Conservation (phyloP, 2,797 vertebrate genomes). For the Sebastiscus tertius region DNA sequence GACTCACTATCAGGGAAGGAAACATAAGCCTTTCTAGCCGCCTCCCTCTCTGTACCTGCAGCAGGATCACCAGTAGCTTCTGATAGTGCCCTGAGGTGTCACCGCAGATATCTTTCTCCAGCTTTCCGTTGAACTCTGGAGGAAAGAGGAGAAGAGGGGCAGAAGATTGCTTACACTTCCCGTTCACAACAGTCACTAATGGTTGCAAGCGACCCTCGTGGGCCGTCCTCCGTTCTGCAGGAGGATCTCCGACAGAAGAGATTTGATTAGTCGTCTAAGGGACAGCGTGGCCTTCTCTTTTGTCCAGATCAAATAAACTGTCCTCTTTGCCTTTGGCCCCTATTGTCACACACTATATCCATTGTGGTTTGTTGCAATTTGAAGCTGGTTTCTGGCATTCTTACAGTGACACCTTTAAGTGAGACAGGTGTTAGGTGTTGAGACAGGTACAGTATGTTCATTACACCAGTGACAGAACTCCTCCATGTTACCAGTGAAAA, state of each 20-base stretch:
- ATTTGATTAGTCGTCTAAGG: conserved; percentile 58
- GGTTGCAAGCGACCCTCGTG: conserved; percentile 36
- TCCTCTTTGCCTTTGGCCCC: conserved; percentile 18
- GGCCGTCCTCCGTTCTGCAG: conserved; percentile 24
- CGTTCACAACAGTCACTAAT: conserved; percentile 30
- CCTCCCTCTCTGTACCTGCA: conserved; percentile 86
- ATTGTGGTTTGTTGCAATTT: conserved; percentile 3
- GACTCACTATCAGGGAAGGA: conserved; percentile 61
- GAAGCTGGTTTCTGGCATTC: background rate
- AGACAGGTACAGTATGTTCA: background rate
- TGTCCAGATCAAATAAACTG: conserved; percentile 52
- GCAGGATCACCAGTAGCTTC: conserved; percentile 91
- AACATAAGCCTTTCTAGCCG: conserved; percentile 39
- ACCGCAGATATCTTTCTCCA: conserved; percentile 91
- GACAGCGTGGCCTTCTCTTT: conserved; percentile 40
- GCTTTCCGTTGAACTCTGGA: conserved; percentile 87
- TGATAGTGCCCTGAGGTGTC: conserved; percentile 94
- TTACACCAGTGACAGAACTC: background rate
- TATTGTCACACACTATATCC: background rate
- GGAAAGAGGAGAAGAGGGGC: conserved; percentile 66
- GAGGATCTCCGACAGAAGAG: conserved; percentile 24
- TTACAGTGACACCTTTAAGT: background rate
- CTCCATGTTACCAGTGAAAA: background rate
- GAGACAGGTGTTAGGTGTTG: background rate
- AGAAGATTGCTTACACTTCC: conserved; percentile 52